These are phyloP conservation scores for Xanthostigma xanthostigma DNA, from an alignment of 2,888 invertebrate species.

Conservation along the genomic window DNA sequence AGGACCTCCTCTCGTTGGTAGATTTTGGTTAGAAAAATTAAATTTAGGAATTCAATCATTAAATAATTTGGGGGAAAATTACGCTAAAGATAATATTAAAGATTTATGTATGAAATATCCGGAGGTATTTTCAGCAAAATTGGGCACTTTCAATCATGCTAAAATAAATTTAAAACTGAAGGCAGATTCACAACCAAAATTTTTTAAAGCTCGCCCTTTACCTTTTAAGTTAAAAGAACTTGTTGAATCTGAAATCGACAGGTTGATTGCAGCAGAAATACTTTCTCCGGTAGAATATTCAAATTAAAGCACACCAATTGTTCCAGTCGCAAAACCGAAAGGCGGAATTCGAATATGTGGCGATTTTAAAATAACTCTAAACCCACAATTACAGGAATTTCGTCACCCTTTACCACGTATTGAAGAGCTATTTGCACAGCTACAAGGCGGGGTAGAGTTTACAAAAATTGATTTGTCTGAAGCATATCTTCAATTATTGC, in stretches of 20 bases:
- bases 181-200: conserved; percentile 11
- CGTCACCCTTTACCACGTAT: conserved; percentile 5
- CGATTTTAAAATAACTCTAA: conserved; percentile 17
- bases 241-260: conserved; percentile 8
- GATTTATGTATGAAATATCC: no score
- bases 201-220: conserved; percentile 14
- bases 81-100: no score
- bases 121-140: no score
- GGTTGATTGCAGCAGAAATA: conserved; percentile 11
- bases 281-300: conserved; percentile 14
- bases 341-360: conserved; percentile 18
- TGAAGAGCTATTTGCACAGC: conserved; percentile 11
- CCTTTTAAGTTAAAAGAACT: conserved; percentile 11
- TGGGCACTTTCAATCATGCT: no score
- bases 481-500: conserved; percentile 7
- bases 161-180: background rate
- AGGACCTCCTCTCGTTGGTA: no score
- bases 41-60: no score
- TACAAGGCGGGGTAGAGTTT: conserved; percentile 15
- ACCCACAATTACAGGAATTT: conserved; percentile 4
- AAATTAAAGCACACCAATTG: conserved; percentile 21
- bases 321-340: conserved; percentile 17
- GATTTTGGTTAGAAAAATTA: no score
- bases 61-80: no score
- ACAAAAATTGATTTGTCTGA: conserved; percentile 13